phyloP scores from a whole-genome alignment of 2,113 vertebrate genomes.

The Zingel zingel region DNA sequence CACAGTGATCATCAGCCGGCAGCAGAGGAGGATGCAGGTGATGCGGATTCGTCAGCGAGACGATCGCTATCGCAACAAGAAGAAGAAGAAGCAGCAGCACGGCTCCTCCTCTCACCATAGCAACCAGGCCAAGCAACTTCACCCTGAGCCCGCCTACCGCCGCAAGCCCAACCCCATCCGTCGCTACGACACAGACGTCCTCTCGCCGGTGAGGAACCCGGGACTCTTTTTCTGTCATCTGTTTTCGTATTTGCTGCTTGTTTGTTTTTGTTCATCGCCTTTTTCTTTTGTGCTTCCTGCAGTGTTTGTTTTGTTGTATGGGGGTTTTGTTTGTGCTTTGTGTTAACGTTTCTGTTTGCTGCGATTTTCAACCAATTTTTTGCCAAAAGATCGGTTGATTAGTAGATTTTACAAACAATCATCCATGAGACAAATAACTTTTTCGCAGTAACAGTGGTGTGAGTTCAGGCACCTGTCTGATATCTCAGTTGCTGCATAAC shows the following conservation, averaged over 20 bases:
- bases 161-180: constrained; percentile 96
- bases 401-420: not conserved
- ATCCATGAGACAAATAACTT: not conserved
- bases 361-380: not conserved
- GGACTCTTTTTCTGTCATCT: not conserved
- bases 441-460: too few species aligned
- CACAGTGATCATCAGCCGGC: constrained; percentile 96
- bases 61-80: constrained; percentile 91
- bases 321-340: too few species aligned
- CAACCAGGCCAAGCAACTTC: constrained; percentile 84
- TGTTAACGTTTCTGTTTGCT: too few species aligned
- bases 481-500: too few species aligned
- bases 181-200: constrained; percentile 96
- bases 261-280: not conserved
- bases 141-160: constrained; percentile 93
- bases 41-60: constrained; percentile 97
- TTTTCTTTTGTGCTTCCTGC: not conserved
- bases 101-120: constrained; percentile 77
- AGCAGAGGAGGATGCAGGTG: constrained; percentile 93
- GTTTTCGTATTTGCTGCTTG: not conserved
- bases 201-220: constrained; percentile 91
- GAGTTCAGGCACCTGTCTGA: too few species aligned
- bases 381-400: not conserved
- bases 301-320: not conserved
- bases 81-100: constrained; percentile 87